These are phyloP conservation scores for Haemorhous mexicanus DNA, from an alignment of 2,113 vertebrate genomes.

Conservation along the genomic window DNA sequence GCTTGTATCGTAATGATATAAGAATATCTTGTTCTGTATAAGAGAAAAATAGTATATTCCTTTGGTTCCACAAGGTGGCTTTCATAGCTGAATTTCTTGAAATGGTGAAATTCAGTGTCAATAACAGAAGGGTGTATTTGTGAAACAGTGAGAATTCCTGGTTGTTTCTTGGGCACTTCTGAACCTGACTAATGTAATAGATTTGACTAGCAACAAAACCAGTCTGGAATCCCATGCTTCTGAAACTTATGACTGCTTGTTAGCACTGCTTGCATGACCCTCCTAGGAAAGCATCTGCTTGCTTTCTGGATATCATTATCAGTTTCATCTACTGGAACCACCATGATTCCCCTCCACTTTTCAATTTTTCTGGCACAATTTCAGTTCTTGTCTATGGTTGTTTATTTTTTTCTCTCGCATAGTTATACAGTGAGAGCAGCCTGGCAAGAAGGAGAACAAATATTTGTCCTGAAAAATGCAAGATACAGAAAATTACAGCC, in stretches of 20 bases:
- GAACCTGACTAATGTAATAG: background rate
- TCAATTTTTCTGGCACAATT: background rate
- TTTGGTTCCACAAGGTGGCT: background rate
- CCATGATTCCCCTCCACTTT: background rate
- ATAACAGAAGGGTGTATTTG: background rate
- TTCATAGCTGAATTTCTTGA: background rate
- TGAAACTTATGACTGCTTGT: background rate
- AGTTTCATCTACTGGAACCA: background rate
- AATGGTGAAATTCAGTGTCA: background rate
- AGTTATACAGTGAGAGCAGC: slow-evolving; percentile 28
- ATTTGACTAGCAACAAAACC: background rate
- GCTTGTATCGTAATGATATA: background rate
- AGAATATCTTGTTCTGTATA: background rate
- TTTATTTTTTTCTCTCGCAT: slow-evolving; percentile 35
- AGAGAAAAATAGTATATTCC: background rate
- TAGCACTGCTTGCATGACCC: background rate
- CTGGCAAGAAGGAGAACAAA: slow-evolving; percentile 36
- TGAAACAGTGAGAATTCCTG: background rate
- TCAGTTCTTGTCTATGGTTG: slow-evolving; percentile 27
- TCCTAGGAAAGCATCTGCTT: background rate
- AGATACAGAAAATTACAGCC: slow-evolving; percentile 30
- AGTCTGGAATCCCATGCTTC: background rate
- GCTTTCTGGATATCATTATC: background rate
- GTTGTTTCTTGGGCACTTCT: background rate
- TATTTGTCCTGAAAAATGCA: slow-evolving; percentile 37